These are phyloP conservation scores for Nemurella pictetii DNA, from an alignment of 2,888 invertebrate genomes.

Conservation along the genomic window DNA sequence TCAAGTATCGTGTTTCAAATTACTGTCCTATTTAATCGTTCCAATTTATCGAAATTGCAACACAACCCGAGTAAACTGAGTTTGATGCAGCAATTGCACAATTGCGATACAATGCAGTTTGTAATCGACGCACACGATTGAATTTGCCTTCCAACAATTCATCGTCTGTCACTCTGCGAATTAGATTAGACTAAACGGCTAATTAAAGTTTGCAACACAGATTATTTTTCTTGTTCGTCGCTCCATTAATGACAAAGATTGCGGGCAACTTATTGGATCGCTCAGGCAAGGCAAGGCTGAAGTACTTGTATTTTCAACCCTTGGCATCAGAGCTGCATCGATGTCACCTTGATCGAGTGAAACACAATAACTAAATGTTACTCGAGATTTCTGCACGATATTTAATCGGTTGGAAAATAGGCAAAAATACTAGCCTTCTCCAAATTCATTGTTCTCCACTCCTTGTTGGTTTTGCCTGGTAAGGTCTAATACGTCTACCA, in stretches of 20 bases:
- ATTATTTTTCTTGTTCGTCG: neutral
- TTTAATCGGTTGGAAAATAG: conserved; percentile 3
- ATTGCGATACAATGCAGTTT: neutral
- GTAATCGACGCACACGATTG: neutral
- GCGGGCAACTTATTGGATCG: neutral
- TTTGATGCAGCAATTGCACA: neutral
- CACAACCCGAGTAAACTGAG: neutral
- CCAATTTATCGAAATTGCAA: neutral
- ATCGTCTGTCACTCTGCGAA: neutral
- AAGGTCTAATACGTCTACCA: too few species aligned
- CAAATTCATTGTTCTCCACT: neutral
- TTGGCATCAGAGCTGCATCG: neutral
- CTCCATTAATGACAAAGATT: neutral
- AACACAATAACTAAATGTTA: neutral
- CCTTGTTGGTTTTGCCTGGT: too few species aligned
- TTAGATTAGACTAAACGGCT: neutral
- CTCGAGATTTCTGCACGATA: conserved; percentile 3
- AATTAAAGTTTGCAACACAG: neutral
- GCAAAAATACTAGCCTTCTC: neutral
- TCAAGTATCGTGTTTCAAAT: neutral
- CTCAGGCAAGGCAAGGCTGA: neutral
- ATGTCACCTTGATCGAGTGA: neutral
- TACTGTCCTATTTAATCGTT: neutral
- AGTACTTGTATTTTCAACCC: neutral
- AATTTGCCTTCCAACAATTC: neutral